Base-by-base conservation (phyloP, 1,140 invertebrate genomes). In the Ceratina japonica region DNA sequence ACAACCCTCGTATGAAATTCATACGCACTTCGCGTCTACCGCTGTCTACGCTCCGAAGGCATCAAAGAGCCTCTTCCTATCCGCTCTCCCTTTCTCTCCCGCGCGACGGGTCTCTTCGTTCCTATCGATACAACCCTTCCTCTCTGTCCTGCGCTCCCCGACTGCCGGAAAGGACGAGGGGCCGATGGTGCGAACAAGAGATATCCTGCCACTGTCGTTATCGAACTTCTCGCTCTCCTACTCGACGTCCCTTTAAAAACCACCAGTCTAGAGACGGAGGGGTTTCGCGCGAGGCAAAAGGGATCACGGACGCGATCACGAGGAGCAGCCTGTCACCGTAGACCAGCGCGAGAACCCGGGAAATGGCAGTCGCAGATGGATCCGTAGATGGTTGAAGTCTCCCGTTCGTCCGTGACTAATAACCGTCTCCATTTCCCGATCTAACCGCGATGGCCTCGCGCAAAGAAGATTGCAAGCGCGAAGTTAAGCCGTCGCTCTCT, bases 1-100 rank as follows among this genome's bases (percentile, higher is more conserved):
- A 80, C 83, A 87, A 81, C 86, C 86, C 86, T 87, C 81, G 79
- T 87, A 87, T 86, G 86, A 86, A 85, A 88, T 87, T 87, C 87
- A 87, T 88, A 82, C 83, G 81, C 81, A 87, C 83, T 88, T 88
- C 83, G 85, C 85, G n/a, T n/a, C n/a, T n/a, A n/a, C n/a, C n/a
- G n/a, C n/a, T n/a, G 71, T 78, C 85, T 81, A 81, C 81, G 75
- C 63, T 71, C 71, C 73, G 64, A 52, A 58, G 75, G 80, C 83
- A 80, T 85, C 85, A 87, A 87, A 87, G 86, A 69, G 74, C 61
- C 59, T 63, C 70, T 51, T 54, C 54, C 70, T 49, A n/a, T 52
- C 31, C 49, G 15, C 22, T 58, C 59, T 56, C 49, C 56, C 65
- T 58, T 24, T 63, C 8, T 52, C 71, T 0, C 63, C 10, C 49